A percentile compares a stretch with the other conserved stretches of the same genome.
phyloP scores from a whole-genome alignment of 2,113 vertebrate genomes.

The Burhinus oedicnemus region DNA sequence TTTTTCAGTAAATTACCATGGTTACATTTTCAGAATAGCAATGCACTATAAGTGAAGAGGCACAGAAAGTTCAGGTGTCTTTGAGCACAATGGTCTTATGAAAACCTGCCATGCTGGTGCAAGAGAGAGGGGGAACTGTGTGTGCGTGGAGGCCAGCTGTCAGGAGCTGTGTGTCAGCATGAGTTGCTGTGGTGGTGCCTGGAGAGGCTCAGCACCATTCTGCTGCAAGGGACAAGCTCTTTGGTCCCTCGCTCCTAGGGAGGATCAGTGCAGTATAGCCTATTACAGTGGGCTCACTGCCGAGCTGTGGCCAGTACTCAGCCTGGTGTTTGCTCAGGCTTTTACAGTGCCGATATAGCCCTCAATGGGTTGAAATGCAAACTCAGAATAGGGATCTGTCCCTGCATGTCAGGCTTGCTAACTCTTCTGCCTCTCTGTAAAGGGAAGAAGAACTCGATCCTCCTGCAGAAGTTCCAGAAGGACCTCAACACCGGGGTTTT shows the following conservation, averaged over 20 bases:
- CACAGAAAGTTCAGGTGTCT: not conserved
- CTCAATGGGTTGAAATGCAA: not conserved
- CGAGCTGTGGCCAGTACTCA: not conserved
- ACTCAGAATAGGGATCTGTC: not conserved
- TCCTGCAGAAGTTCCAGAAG: conserved; percentile 98
- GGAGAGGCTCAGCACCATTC: no score
- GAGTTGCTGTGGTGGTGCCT: no score
- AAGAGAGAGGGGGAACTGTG: fast-evolving
- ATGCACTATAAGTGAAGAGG: not conserved
- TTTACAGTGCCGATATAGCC: not conserved
- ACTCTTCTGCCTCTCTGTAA: conserved; percentile 40
- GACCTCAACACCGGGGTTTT: conserved; percentile 97
- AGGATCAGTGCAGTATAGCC: not conserved
- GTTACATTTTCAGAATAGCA: not conserved
- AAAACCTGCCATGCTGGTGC: not conserved
- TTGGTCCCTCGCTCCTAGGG: no score
- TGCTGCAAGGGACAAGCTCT: no score
- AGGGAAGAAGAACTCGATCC: conserved; percentile 98
- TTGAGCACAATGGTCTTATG: fast-evolving
- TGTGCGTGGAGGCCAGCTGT: fast-evolving
- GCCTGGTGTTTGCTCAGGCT: not conserved
- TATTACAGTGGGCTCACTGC: not conserved
- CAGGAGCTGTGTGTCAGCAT: not conserved
- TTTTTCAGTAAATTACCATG: no score
- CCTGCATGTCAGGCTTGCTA: not conserved